Evolutionary conservation across 2,113 vertebrate species (phyloP), one percentile per base, ranked within the genome.

Genomic region (Otis tarda): DNA sequence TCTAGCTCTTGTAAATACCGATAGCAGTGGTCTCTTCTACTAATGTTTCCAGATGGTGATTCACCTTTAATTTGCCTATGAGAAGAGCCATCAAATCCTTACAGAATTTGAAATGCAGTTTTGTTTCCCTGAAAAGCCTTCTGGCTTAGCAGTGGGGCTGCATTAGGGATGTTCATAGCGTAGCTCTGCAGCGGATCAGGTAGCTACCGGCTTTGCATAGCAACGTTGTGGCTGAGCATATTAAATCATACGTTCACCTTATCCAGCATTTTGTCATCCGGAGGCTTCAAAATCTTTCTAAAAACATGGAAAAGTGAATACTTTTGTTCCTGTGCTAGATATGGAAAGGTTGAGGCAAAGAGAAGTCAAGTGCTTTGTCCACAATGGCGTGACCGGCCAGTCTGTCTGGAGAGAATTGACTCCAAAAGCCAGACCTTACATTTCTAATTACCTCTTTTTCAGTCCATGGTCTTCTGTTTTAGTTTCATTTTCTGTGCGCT

Each of bases 141-240:
- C 35, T 74, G 73, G 33, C 1, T 14, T n/a, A 39, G 60, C 6
- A 25, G 52, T 52, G 57, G 33, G 45, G 71, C 33, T 84, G 27
- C 83, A 76, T 92, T 95, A 92, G 25, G 41, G 37, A 94, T 91
- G 74, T 95, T 94, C 61, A 4, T 8, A 85, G 67, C 2, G 1
- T 83, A 96, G 86, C 78, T 96, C 89, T 92, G 91, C 95, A 93
- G 89, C 5, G 6, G 77, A 94, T 93, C 83, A 85, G 91, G 83
- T 89, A 79, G 64, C 63, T 94, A 21, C 80, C 1, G 0, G 65
- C 49, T 94, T 96, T 91, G 91, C 94, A 89, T 87, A 92, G 86
- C 80, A 89, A 87, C n/a, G 0, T 75, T 61, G 83, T 89, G 92
- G 69, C 80, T 37, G 3, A 83, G 76, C 41, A 61, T 93, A 69